Evolutionary conservation across 2,888 invertebrate species (phyloP).

Genomic region (Drosophila melanocephala): DNA sequence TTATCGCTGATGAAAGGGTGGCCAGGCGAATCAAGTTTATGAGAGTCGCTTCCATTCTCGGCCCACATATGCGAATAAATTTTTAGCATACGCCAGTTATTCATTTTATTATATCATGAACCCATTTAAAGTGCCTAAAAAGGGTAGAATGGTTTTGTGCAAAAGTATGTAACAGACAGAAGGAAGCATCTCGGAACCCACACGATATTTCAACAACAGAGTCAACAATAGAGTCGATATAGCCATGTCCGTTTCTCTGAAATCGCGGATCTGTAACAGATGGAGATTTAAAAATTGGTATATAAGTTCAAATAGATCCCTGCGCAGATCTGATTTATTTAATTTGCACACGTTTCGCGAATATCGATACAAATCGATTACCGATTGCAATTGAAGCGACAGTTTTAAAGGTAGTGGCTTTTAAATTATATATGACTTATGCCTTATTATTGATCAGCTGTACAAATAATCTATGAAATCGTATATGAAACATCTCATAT

Average conservation of each 20-base stretch:
- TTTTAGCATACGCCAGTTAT: constrained; percentile 3
- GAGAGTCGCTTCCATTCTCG: constrained; percentile 32
- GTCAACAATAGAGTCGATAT: background rate
- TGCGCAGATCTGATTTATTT: too few species aligned
- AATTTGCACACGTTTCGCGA: background rate
- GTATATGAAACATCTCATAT: background rate
- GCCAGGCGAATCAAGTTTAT: constrained; percentile 61
- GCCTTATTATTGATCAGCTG: background rate
- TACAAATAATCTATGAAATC: background rate
- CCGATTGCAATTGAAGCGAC: background rate
- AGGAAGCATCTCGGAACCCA: background rate
- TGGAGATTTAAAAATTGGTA: background rate
- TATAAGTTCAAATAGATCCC: background rate
- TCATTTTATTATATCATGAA: background rate
- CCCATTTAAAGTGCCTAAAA: background rate
- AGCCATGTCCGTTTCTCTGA: background rate
- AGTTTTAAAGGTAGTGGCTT: background rate
- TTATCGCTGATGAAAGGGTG: constrained; percentile 77
- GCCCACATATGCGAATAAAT: constrained; percentile 48
- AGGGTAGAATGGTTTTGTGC: too few species aligned
- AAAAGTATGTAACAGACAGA: background rate
- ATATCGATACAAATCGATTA: background rate
- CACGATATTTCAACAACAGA: background rate
- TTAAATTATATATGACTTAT: too few species aligned
- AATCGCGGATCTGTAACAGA: background rate